These are phyloP conservation scores for Anastrepha obliqua DNA, from an alignment of 1,140 invertebrate species.

Conservation along the genomic window DNA sequence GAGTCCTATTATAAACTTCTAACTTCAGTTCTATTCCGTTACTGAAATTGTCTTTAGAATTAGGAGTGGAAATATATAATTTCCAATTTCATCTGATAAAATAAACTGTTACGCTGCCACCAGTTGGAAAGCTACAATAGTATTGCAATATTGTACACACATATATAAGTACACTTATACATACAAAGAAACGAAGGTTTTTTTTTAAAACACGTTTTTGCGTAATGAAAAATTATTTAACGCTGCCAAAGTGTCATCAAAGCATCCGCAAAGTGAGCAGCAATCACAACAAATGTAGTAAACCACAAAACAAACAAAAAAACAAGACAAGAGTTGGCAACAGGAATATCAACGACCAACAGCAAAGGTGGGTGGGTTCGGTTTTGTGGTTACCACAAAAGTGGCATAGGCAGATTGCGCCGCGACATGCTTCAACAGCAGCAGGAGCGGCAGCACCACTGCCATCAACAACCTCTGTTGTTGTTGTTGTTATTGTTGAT, in stretches of 20 bases:
- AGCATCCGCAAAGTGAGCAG: constrained; percentile 33
- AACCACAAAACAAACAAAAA: constrained; percentile 9
- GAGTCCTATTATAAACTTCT: too few species aligned
- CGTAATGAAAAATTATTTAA: constrained; percentile 33
- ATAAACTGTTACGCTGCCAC: too few species aligned
- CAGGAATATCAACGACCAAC: not conserved
- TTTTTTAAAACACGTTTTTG: not conserved
- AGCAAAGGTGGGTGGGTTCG: constrained; percentile 33
- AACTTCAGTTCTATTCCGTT: too few species aligned
- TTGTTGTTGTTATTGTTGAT: too few species aligned
- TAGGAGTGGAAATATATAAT: too few species aligned
- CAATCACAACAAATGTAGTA: constrained; percentile 26
- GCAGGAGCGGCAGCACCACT: not conserved
- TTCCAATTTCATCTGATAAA: too few species aligned
- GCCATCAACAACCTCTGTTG: not conserved
- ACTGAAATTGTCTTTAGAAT: too few species aligned
- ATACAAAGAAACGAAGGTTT: too few species aligned
- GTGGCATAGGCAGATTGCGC: not conserved
- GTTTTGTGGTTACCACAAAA: not conserved
- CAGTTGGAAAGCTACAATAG: too few species aligned
- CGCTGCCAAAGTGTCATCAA: constrained; percentile 42
- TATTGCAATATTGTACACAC: too few species aligned
- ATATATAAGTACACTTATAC: too few species aligned
- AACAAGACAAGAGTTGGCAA: not conserved
- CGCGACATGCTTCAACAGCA: not conserved